Conservation (phyloP, 2,888 invertebrate genomes). For the Agonopterix heracliana region DNA sequence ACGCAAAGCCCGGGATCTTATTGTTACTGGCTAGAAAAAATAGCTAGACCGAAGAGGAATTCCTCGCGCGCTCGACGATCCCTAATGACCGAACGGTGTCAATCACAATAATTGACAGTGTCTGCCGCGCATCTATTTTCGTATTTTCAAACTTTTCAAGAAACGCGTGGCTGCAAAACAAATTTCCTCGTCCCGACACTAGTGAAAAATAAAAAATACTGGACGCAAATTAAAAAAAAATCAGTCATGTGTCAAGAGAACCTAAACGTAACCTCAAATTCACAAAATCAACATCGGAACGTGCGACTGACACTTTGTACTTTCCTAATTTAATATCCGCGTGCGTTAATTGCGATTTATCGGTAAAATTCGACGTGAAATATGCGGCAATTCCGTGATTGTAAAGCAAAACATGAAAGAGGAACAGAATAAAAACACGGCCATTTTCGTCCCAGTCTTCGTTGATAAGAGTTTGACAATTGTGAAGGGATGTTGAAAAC, state of each 20-base stretch:
- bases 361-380: neutral
- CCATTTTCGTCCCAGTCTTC: constrained; percentile 59
- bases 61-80: constrained; percentile 15
- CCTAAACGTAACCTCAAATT: constrained; percentile 69
- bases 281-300: constrained; percentile 61
- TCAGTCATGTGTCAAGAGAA: constrained; percentile 50
- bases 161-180: constrained; percentile 17
- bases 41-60: constrained; percentile 2
- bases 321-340: constrained; percentile 12
- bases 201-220: constrained; percentile 16
- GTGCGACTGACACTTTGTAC: constrained; percentile 42
- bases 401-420: constrained; percentile 51
- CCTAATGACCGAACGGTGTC: constrained; percentile 67
- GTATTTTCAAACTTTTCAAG: constrained; percentile 21
- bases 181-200: constrained; percentile 14
- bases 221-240: neutral
- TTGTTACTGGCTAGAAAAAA: constrained; percentile 7
- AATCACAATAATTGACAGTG: constrained; percentile 72
- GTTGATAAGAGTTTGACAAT: constrained; percentile 44
- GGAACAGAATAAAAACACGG: constrained; percentile 63
- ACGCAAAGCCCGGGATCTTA: neutral
- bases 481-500: constrained; percentile 28
- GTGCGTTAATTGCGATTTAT: neutral
- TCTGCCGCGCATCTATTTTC: constrained; percentile 41
- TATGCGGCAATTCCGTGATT: constrained; percentile 8